Evolutionary conservation across 2,113 vertebrate genomes (phyloP).

Genomic region (Nothocercus julius): DNA sequence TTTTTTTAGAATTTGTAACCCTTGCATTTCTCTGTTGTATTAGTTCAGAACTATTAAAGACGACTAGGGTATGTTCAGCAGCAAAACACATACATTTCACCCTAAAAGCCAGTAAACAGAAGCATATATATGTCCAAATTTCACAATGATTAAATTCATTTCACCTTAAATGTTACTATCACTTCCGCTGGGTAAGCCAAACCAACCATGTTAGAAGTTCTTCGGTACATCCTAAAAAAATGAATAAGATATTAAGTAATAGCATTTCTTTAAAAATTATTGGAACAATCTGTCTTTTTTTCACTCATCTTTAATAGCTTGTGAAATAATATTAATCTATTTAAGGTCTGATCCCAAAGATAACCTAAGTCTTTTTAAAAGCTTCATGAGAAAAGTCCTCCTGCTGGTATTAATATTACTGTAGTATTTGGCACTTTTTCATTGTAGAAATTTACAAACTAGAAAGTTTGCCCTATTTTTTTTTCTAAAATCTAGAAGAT

Average conservation of each 20-base stretch:
- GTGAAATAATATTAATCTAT: not conserved
- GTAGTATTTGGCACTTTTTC: not conserved
- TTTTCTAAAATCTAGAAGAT: not conserved
- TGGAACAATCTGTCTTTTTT: not conserved
- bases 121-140: not conserved
- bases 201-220: constrained; percentile 93
- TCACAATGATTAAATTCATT: constrained; percentile 46
- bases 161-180: constrained; percentile 92
- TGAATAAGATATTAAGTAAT: constrained; percentile 25
- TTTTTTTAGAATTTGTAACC: not conserved
- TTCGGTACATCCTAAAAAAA: constrained; percentile 93
- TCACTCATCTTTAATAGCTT: not conserved
- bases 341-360: not conserved
- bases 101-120: not conserved
- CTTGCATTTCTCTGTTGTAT: not conserved
- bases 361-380: not conserved
- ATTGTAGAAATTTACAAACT: not conserved
- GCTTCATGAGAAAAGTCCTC: not conserved
- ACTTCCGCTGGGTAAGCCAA: constrained; percentile 92
- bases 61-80: not conserved
- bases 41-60: not conserved
- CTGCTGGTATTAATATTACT: not conserved
- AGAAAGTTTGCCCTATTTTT: not conserved
- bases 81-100: not conserved
- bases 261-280: not conserved